Conservation (phyloP, 2,113 vertebrate genomes). For the Lycocorax pyrrhopterus region DNA sequence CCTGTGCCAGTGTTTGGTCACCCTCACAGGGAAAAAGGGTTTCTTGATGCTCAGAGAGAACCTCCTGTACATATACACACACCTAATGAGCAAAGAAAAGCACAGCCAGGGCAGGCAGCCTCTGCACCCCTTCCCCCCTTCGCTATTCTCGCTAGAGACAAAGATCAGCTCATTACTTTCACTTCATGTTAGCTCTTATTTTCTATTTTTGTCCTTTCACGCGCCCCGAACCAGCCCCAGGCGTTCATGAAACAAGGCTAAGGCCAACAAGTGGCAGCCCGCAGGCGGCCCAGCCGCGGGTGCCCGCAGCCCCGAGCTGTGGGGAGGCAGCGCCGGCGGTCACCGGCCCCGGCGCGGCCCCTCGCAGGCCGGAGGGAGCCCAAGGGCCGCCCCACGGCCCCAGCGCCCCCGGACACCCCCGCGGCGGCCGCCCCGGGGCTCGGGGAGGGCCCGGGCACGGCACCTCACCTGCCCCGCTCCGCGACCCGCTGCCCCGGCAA, state of each 20-base stretch:
- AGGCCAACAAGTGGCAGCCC: not conserved
- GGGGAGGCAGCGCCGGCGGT: not conserved
- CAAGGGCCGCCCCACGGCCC: not conserved
- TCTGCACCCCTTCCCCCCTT: rapidly evolving
- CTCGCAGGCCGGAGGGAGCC: not conserved
- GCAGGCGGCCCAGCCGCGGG: rapidly evolving
- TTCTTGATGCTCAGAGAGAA: rapidly evolving
- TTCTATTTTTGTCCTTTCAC: rapidly evolving
- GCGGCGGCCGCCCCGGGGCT: not conserved
- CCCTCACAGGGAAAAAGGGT: no score
- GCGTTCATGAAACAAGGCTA: rapidly evolving
- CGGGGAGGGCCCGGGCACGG: not conserved
- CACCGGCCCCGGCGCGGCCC: not conserved
- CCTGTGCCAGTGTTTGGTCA: no score
- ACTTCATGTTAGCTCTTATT: rapidly evolving
- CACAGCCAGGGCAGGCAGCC: rapidly evolving
- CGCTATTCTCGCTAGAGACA: not conserved
- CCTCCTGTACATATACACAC: rapidly evolving
- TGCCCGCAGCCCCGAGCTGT: not conserved
- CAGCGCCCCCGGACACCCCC: not conserved
- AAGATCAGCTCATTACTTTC: not conserved
- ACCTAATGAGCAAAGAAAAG: rapidly evolving
- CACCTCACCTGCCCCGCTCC: not conserved
- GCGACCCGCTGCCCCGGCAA: not conserved
- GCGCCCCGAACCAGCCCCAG: rapidly evolving